Evolutionary conservation across 2,888 invertebrate species (phyloP).

Genomic region (Drosophila neutralis): DNA sequence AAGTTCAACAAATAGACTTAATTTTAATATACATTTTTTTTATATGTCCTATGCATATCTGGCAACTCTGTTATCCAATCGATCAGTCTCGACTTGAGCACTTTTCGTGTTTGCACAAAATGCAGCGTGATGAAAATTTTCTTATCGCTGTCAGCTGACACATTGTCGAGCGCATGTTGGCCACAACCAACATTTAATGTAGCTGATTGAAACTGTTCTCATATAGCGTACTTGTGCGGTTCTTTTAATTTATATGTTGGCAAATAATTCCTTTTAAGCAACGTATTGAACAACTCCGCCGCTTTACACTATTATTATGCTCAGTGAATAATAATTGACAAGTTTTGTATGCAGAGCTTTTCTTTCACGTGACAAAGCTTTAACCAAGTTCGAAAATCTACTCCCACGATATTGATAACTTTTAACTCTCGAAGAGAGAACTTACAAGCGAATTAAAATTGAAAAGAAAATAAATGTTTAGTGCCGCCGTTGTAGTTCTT

Average conservation of each 20-base stretch:
- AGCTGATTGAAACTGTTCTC: background rate
- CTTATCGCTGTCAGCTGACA: conserved; percentile 66
- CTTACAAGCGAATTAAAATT: conserved; percentile 15
- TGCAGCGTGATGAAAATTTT: conserved; percentile 32
- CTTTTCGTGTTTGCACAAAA: conserved; percentile 14
- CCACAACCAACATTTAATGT: background rate
- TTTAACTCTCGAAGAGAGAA: conserved; percentile 29
- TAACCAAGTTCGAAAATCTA: conserved; percentile 66
- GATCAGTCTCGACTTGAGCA: background rate
- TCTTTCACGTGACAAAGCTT: conserved; percentile 77
- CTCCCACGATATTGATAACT: conserved; percentile 41
- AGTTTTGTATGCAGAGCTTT: conserved; percentile 67
- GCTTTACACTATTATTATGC: conserved; percentile 16
- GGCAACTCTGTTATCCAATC: background rate
- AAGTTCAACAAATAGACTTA: background rate
- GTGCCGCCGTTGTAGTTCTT: conserved; percentile 12
- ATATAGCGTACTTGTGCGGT: background rate
- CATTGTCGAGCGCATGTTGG: conserved; percentile 39
- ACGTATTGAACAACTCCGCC: conserved; percentile 26
- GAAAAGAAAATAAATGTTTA: conserved; percentile 24
- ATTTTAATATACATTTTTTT: background rate
- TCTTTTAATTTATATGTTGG: background rate
- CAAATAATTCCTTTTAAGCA: conserved; percentile 7
- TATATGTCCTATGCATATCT: background rate
- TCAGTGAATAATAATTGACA: conserved; percentile 23